Evolutionary conservation across 2,888 invertebrate genomes (phyloP), one percentile per base, ranked within the genome.

Genomic region (Xanthia togata): DNA sequence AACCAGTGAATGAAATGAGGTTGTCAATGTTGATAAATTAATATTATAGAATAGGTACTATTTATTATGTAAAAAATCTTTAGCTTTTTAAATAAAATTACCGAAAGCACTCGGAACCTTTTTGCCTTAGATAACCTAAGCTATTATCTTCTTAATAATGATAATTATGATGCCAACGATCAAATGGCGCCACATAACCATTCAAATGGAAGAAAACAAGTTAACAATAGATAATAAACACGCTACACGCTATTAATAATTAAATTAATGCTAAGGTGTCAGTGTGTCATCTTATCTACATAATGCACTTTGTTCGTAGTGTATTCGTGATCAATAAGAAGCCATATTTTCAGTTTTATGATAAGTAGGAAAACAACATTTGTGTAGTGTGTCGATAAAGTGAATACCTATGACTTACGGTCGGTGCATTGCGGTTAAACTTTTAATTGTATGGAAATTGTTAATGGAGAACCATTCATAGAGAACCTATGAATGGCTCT

Each of bases 241-340:
- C 31, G 62, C 67, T 74, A 62, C 69, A 47, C 31, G 62, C 63
- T 74, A 84, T 72, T 53, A 65, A 77, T 70, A 73, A 78, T 26
- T 64, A 79, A 31, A 31, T 60, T 68, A 14, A 63, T 59, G 14
- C 35, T 38, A 8, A 55, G 80, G 70, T 86, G 84, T 83, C 73
- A 86, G 73, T 83, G 73, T 86, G 84, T 80, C 77, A 65, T 57
- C 64, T 83, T 80, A 80, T 84, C 77, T 71, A 57, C 71, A 63
- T 77, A 75, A 78, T 76, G 68, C 73, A 78, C 65, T 63, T 31
- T 38, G 57, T 60, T 17, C 20, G 12, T 60, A 35, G 1, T 35
- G 5, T 26, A 47, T 26, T 11, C 35, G 23, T 75, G 20, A 67
- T 47, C 3, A 12, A 9, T 64, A 64, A 31, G 64, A 20, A 65